Base-by-base conservation (phyloP, 2,888 invertebrate genomes). In the Plebejus argus region DNA sequence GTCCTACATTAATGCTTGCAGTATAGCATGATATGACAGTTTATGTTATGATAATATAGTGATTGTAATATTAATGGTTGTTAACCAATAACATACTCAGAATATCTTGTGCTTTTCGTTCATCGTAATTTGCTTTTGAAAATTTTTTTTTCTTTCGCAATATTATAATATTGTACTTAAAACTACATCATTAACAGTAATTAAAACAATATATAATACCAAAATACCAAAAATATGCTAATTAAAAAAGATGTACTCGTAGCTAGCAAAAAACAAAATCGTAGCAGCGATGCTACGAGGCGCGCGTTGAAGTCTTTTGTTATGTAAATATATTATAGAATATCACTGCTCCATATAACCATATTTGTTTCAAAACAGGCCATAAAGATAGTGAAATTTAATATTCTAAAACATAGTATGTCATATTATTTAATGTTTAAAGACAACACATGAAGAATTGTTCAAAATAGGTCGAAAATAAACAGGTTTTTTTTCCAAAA, bases 251-350 rank as follows among this genome's bases (percentile, higher is more conserved):
- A 23, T 10, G 12, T n/a, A n/a, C n/a, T n/a, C n/a, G n/a, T 53
- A 18, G 53, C 53, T 61, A 61, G 61, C 12, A 23, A 23, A 61
- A 20, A 23, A 58, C 39, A 70, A 49, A 66, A 56, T 23, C 70
- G 74, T 71, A 78, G 53, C 61, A 61, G 12, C 10, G 8, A 1
- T 8, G 61, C 23, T 61, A 66, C 72, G 35, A 70, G 49, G 28
- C 74, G 78, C 88, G 88, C 92, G 92, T 91, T 91, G 89, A 91
- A 84, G 84, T 92, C 91, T 90, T 91, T 91, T 23, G 10, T 61
- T 61, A 61, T 61, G 61, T 61, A 61, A 61, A 61, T 23, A 10
- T 10, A 12, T 1, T 61, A 61, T 23, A 61, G 2, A 23, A 23
- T 23, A 20, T 61, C 23, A 23, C 23, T 23, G 61, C 23, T 61